These are phyloP conservation scores for Drosophila meridiana DNA, from an alignment of 2,888 invertebrate species.

Conservation along the genomic window DNA sequence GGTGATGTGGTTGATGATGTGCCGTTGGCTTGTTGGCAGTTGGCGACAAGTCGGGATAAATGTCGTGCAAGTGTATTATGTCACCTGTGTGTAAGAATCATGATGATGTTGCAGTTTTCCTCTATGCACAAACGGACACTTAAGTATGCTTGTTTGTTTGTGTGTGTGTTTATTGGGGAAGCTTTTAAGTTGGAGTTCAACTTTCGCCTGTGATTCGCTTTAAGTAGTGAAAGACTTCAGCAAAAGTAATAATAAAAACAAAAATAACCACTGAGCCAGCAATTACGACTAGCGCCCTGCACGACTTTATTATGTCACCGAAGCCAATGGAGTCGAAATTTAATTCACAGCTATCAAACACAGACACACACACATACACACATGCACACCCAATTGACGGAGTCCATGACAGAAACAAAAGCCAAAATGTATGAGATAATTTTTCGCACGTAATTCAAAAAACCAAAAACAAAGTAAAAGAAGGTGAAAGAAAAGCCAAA, in stretches of 20 bases:
- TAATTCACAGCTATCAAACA: conserved; percentile 37
- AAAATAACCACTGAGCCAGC: conserved; percentile 37
- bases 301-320: conserved; percentile 67
- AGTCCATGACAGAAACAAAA: conserved; percentile 53
- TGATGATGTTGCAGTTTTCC: conserved; percentile 63
- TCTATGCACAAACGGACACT: conserved; percentile 27
- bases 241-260: conserved; percentile 58
- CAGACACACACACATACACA: conserved; percentile 12
- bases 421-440: conserved; percentile 46
- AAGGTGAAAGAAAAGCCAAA: conserved; percentile 31
- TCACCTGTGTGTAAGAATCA: conserved; percentile 83
- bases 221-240: conserved; percentile 36
- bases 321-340: conserved; percentile 53
- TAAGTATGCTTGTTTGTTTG: conserved; percentile 3
- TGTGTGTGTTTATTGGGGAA: neutral
- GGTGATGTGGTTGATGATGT: conserved; percentile 49
- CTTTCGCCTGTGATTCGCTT: conserved; percentile 46
- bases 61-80: conserved; percentile 85
- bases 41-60: conserved; percentile 83
- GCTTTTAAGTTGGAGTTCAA: conserved; percentile 40
- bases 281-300: conserved; percentile 44
- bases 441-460: conserved; percentile 75
- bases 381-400: conserved; percentile 22
- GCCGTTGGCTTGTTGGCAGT: conserved; percentile 69
- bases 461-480: neutral